Percentiles rank a stretch among this genome's conserved stretches.
These are phyloP conservation scores for Anabacerthia variegaticeps DNA, from an alignment of 2,797 vertebrate species.

Conservation along the genomic window DNA sequence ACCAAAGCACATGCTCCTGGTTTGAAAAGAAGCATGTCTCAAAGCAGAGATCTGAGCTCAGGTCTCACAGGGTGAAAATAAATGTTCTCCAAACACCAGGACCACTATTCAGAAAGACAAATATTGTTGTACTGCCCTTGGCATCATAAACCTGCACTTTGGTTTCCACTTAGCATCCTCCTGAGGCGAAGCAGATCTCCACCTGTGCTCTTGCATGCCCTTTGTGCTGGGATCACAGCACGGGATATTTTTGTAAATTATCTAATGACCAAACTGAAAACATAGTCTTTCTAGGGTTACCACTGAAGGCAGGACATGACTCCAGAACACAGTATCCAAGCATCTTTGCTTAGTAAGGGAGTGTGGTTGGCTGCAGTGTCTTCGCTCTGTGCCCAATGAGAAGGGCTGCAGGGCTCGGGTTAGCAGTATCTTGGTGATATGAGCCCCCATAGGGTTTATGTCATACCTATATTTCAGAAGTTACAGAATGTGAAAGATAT, in stretches of 20 bases:
- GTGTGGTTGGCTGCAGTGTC: slow-evolving; percentile 78
- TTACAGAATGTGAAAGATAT: slow-evolving; percentile 89
- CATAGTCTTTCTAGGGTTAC: slow-evolving; percentile 88
- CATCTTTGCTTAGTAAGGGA: slow-evolving; percentile 82
- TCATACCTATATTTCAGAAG: slow-evolving; percentile 97
- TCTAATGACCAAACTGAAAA: slow-evolving; percentile 87
- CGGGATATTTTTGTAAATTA: slow-evolving; percentile 92
- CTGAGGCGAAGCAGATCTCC: not conserved
- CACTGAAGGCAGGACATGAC: slow-evolving; percentile 76
- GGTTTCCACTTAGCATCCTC: not conserved
- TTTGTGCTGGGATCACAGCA: slow-evolving; percentile 64
- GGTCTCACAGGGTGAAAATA: not conserved
- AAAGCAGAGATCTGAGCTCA: not conserved
- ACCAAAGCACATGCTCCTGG: accelerated
- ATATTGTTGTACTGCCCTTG: not conserved
- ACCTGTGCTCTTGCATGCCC: slow-evolving; percentile 13
- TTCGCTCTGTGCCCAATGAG: slow-evolving; percentile 81
- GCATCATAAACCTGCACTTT: not conserved
- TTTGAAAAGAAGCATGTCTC: not conserved
- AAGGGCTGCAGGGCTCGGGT: slow-evolving; percentile 77
- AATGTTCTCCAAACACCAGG: not conserved
- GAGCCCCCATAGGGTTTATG: slow-evolving; percentile 89
- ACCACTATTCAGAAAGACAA: not conserved
- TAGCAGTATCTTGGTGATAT: slow-evolving; percentile 82
- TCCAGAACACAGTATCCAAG: slow-evolving; percentile 79